phyloP scores from a whole-genome alignment of 2,888 invertebrate genomes.

The Mesoligia furuncula region DNA sequence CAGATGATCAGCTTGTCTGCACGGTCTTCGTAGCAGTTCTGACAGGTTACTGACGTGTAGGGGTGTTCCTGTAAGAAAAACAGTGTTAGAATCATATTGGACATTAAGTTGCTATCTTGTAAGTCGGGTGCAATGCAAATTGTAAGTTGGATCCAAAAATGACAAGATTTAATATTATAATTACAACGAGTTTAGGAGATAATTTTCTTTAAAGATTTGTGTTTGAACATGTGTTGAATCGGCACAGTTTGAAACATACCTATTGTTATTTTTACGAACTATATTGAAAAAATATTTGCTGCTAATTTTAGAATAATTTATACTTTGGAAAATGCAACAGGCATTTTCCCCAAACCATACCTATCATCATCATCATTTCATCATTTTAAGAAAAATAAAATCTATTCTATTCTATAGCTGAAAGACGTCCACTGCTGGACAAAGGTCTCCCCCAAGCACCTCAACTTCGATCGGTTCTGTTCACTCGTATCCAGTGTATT shows the following conservation, averaged over 20 bases:
- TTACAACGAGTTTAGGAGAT: not conserved
- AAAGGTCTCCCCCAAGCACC: too few species aligned
- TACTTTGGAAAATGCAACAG: not conserved
- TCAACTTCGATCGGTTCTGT: too few species aligned
- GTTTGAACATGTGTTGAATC: not conserved
- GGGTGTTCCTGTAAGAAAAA: conserved; percentile 91
- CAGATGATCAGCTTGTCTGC: conserved; percentile 95
- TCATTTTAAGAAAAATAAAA: too few species aligned
- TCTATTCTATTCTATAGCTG: too few species aligned
- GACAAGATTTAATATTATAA: not conserved
- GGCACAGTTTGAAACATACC: not conserved
- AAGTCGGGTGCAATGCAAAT: not conserved
- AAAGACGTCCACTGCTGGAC: too few species aligned
- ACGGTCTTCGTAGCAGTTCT: conserved; percentile 96
- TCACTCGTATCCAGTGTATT: too few species aligned
- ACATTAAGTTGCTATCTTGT: not conserved
- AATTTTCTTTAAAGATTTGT: not conserved
- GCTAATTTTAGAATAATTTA: too few species aligned
- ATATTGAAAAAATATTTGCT: not conserved
- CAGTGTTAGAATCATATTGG: not conserved
- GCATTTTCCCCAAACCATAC: not conserved
- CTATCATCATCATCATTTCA: not conserved
- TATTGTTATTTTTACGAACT: not conserved
- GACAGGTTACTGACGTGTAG: conserved; percentile 94
- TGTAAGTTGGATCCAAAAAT: not conserved